These are phyloP conservation scores for Halictus rubicundus DNA, from an alignment of 1,140 invertebrate species.

Conservation along the genomic window DNA sequence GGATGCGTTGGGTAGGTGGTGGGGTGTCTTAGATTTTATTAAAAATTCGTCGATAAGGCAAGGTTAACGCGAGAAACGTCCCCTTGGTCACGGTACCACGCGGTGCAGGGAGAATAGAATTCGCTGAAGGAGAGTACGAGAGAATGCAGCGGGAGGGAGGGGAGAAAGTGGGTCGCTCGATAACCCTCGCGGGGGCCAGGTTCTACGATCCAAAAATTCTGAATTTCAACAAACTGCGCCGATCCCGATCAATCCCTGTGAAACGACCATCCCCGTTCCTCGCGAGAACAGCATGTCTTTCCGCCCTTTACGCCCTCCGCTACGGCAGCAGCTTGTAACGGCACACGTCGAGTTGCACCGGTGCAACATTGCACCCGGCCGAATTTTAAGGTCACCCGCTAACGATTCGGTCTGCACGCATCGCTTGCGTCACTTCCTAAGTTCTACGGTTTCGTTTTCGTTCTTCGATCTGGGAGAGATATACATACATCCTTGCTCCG, in stretches of 20 bases:
- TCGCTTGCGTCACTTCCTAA: conserved; percentile 2
- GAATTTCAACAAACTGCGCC: conserved; percentile 57
- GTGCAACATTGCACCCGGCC: too few relatives aligned
- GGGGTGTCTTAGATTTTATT: neutral
- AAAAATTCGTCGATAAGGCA: conserved; percentile 32
- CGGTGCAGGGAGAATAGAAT: conserved; percentile 48
- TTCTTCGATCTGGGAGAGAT: neutral
- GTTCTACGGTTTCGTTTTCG: neutral
- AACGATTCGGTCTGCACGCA: conserved; percentile 14
- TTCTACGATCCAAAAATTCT: conserved; percentile 56
- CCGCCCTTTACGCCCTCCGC: neutral
- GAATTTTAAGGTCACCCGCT: conserved; percentile 12
- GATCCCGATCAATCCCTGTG: neutral
- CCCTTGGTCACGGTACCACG: conserved; percentile 40
- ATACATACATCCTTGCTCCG: too few relatives aligned
- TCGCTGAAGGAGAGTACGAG: conserved; percentile 37
- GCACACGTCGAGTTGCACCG: neutral
- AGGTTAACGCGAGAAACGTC: conserved; percentile 34
- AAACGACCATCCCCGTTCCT: neutral
- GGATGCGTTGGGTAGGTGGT: too few relatives aligned
- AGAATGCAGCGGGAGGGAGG: conserved; percentile 37
- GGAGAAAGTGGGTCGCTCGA: conserved; percentile 71
- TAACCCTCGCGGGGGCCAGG: conserved; percentile 54
- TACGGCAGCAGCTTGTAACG: neutral
- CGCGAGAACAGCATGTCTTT: too few relatives aligned